Base-by-base conservation (phyloP, 2,888 invertebrate species). In the Archips crataeganus region DNA sequence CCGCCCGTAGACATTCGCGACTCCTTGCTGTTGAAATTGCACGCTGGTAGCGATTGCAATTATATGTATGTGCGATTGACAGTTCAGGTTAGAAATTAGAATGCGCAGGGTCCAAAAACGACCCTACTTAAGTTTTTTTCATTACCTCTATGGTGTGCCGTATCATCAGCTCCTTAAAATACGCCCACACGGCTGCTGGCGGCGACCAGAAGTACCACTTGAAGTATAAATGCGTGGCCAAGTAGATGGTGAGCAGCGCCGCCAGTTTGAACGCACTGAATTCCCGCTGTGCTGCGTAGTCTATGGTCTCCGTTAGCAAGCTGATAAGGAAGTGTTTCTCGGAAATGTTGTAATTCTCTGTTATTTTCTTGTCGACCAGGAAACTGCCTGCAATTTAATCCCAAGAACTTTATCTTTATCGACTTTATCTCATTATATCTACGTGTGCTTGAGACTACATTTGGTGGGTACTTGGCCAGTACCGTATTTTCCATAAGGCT, bases 161-260 rank as follows among this genome's bases (percentile, higher is more conserved):
- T 74, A 92, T 89, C 87, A 94, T 86, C 1, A 87, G 62, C 76
- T 93, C 92, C 78, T 89, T 90, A 78, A 94, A 94, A 75, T 89
- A 93, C 10, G 67, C 69, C 94, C 94, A 94, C 2, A 94, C 81
- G 0, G 78, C 79, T 0, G 42, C 66, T 0, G 94, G 90, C 0
- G 90, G 75, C 23, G 84, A 78, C 93, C 93, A 94, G 77, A 91
- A 93, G 70, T 88, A 89, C 84, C 88, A 86, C 77, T 90, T 93
- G 80, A 92, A 94, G 77, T 87, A 89, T 13, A 83, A 13, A 77
- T 94, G 94, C 0, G 88, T 79, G 72, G 80, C 79, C 32, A 92
- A 70, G 75, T 94, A 94, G 11, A 94, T 82, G 0, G 90, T 89
- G 5, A 93, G 77, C 6, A 94, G 79, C 2, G 85, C 85, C 0